Base-by-base conservation (phyloP, 1,140 invertebrate genomes). In the Fopius arisanus region DNA sequence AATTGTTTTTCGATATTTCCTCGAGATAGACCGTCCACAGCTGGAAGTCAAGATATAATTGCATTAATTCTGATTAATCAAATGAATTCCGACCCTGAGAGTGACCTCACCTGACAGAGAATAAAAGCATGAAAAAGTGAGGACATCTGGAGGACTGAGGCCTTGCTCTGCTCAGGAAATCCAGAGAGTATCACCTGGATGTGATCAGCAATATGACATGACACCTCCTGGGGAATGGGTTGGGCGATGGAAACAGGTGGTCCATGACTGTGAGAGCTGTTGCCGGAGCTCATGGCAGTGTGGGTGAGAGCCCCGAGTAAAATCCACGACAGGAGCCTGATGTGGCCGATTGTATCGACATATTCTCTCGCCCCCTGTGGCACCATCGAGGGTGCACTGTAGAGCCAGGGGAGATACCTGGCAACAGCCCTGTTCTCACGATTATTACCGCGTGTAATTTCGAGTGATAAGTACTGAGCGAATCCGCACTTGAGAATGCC, bases 21-120 rank as follows among this genome's bases (percentile, higher is more conserved):
- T 99, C 98, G 84, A 99, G 92, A 84, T 99, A 99, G 78, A 99
- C 93, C 0, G 98, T 99, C 98, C 98, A 99, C 59, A 99, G 88
- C 92, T 96, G 77, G 28, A 84, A 21, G 2, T 26, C 23, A 43
- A 43, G 9, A 19, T 7, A 67, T 21, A 16, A 37, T 33, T 26
- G 16, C 14, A 65, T 16, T 33, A 37, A n/a, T n/a, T n/a, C n/a
- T n/a, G n/a, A n/a, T n/a, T n/a, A 37, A 3, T 7, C n/a, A 65
- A 29, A 65, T 31, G 28, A 65, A 37, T 37, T 7, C 9, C 33
- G 1, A 1, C 4, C 26, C 19, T 63, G 23, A 63, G 21, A 28
- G 26, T 29, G 10, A n/a, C 14, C 19, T 73, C 88, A 91, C 91
- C 86, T 96, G 94, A 80, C 94, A 96, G 29, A 95, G 86, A 67